These are phyloP conservation scores for Procambarus virginalis DNA, from an alignment of 1,140 invertebrate genomes.

Conservation along the genomic window DNA sequence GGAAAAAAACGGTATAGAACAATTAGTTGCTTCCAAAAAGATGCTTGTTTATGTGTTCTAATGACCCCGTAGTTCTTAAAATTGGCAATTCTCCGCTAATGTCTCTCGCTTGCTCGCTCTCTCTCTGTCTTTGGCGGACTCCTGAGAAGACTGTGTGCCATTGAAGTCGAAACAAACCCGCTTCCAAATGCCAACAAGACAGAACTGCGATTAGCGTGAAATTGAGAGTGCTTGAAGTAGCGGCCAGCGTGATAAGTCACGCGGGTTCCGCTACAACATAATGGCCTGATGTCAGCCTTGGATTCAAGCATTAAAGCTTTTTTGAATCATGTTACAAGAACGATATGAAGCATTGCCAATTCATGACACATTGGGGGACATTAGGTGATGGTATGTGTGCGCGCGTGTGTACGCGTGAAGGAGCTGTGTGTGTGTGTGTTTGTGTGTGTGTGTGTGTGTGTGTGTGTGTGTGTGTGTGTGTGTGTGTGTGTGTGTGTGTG, in stretches of 20 bases:
- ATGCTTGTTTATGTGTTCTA: not conserved
- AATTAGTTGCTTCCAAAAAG: constrained; percentile 49
- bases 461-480: constrained; percentile 16
- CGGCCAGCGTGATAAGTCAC: not conserved
- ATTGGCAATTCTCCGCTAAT: not conserved
- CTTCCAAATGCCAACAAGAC: no score
- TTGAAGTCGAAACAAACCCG: no score
- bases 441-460: constrained; percentile 24
- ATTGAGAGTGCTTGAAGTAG: no score
- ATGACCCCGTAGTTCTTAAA: not conserved
- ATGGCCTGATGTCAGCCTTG: no score
- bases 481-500: constrained; percentile 28
- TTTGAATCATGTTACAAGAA: not conserved
- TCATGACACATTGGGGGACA: not conserved
- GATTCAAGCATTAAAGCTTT: not conserved
- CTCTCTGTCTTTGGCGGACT: no score
- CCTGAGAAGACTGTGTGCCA: no score
- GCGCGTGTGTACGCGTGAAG: no score
- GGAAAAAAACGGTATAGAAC: constrained; percentile 24
- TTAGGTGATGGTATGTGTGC: not conserved
- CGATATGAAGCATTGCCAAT: not conserved
- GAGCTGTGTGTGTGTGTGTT: not conserved
- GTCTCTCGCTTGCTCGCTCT: no score
- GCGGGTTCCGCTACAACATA: no score
- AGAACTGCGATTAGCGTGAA: no score